phyloP scores from a whole-genome alignment of 2,113 vertebrate species.

The Pelodiscus sinensis region DNA sequence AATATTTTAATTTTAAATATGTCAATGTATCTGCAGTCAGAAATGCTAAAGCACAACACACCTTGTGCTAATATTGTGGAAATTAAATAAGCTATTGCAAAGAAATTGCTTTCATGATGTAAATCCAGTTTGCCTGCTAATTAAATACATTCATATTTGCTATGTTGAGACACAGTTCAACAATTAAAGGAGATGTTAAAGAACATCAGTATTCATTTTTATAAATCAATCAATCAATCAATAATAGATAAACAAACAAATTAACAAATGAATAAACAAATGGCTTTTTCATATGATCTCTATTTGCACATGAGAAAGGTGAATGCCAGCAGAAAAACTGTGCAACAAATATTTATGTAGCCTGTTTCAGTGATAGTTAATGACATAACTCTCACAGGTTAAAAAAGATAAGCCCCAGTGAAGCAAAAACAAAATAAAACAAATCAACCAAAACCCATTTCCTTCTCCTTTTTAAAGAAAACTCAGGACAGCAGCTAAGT shows the following conservation, averaged over 20 bases:
- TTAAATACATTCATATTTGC: neutral
- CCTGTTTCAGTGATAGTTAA: neutral
- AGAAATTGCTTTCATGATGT: neutral
- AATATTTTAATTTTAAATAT: conserved; percentile 19
- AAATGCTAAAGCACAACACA: conserved; percentile 21
- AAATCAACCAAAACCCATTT: neutral
- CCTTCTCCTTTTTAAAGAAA: neutral
- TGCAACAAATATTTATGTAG: neutral
- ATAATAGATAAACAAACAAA: too few species aligned
- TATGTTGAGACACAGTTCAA: neutral
- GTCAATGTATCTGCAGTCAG: neutral
- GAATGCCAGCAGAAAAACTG: neutral
- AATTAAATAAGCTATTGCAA: neutral
- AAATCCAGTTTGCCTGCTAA: neutral
- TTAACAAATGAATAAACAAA: neutral
- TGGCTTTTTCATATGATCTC: conserved; percentile 3
- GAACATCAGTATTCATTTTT: neutral
- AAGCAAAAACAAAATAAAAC: neutral
- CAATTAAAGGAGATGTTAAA: neutral
- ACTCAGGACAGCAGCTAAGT: neutral
- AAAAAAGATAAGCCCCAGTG: neutral
- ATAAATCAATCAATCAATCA: neutral
- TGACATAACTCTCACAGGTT: neutral
- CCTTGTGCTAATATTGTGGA: neutral
- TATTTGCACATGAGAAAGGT: conserved; percentile 6